Conservation (phyloP, 2,113 vertebrate species). For the Phoenicopterus ruber region DNA sequence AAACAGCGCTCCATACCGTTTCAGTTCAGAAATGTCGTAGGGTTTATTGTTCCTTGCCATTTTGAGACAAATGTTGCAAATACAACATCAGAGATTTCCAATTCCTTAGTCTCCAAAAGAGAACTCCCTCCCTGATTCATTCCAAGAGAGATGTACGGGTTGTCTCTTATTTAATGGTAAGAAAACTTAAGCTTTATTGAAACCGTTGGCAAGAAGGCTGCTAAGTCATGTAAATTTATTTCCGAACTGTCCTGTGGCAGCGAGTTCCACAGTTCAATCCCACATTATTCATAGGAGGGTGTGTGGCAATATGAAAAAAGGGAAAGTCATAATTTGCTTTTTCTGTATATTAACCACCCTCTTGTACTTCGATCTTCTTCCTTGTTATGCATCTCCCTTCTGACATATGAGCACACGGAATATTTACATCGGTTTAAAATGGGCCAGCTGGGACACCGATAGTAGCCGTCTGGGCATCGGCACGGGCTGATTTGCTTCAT, state of each 20-base stretch:
- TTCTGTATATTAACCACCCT: neutral
- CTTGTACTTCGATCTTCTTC: neutral
- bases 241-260: neutral
- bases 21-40: neutral
- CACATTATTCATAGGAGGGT: accelerated
- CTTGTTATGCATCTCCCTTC: neutral
- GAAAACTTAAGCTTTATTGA: neutral
- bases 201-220: neutral
- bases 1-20: neutral
- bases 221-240: neutral
- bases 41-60: neutral
- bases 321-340: neutral
- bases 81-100: neutral
- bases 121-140: neutral
- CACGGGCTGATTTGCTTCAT: neutral
- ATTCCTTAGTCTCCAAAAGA: neutral
- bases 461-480: accelerated
- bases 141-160: neutral
- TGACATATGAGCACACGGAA: accelerated
- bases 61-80: neutral
- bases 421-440: neutral
- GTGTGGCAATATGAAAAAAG: neutral
- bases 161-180: neutral
- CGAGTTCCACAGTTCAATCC: neutral
- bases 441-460: neutral